These are phyloP conservation scores for Podarcis raffonei DNA, from an alignment of 2,113 vertebrate species.

Conservation along the genomic window DNA sequence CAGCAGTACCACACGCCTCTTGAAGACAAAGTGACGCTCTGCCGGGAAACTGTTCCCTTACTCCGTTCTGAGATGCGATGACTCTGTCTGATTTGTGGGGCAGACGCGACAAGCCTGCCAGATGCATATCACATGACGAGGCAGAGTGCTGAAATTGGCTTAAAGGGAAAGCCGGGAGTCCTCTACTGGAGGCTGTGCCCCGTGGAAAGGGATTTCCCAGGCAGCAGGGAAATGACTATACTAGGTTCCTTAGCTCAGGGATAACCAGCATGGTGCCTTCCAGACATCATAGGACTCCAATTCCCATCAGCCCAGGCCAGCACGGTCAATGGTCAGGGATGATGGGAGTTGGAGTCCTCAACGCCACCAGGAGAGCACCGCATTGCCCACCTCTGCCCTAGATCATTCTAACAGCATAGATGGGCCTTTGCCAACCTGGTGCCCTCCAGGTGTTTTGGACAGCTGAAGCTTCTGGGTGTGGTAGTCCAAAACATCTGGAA, in stretches of 20 bases:
- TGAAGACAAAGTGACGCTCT: neutral
- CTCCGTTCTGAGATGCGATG: neutral
- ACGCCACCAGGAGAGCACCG: too few species aligned
- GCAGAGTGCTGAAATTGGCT: neutral
- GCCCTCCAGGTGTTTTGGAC: too few species aligned
- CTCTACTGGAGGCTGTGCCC: neutral
- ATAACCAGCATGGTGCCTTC: too few species aligned
- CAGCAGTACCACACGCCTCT: too few species aligned
- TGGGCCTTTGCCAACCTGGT: neutral
- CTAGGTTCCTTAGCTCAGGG: too few species aligned
- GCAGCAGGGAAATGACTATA: neutral
- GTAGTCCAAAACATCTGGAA: too few species aligned
- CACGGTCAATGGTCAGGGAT: too few species aligned
- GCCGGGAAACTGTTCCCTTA: conserved; percentile 5
- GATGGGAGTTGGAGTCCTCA: too few species aligned
- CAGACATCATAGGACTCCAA: too few species aligned
- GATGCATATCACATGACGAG: neutral
- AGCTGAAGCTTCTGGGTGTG: too few species aligned
- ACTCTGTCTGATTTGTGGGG: conserved; percentile 17
- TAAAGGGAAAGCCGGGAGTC: neutral
- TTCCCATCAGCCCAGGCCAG: too few species aligned
- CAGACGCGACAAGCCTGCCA: conserved; percentile 3
- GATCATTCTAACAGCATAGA: neutral
- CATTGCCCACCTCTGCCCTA: neutral
- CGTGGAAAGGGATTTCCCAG: neutral